phyloP scores from a whole-genome alignment of 2,797 vertebrate species.

The Pampus argenteus region DNA sequence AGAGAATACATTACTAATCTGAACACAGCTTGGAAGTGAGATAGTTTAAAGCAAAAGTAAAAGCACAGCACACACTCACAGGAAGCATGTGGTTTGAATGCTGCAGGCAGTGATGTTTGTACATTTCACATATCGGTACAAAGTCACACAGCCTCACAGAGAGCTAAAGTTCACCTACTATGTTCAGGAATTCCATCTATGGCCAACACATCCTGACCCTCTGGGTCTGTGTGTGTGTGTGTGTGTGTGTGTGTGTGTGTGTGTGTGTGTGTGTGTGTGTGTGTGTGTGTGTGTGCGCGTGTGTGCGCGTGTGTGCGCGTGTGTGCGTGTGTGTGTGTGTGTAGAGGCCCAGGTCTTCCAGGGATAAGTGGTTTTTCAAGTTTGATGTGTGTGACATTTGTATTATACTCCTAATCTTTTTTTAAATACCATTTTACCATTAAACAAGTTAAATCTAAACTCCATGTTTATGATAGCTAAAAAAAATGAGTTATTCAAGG shows the following conservation, averaged over 20 bases:
- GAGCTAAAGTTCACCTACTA: constrained; percentile 32
- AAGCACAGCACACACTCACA: constrained; percentile 18
- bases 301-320: no score
- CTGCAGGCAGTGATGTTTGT: constrained; percentile 42
- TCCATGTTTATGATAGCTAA: background rate
- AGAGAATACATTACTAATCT: background rate
- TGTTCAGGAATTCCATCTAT: constrained; percentile 66
- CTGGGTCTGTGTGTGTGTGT: constrained; percentile 21
- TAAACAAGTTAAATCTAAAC: background rate
- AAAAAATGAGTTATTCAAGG: constrained; percentile 47
- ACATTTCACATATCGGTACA: constrained; percentile 41
- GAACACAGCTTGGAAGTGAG: background rate
- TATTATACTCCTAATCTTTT: no score
- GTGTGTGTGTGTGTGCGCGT: constrained; percentile 20
- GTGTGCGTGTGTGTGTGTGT: constrained; percentile 16
- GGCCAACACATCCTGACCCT: constrained; percentile 26
- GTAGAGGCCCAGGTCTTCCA: background rate
- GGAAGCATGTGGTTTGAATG: constrained; percentile 56
- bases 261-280: constrained; percentile 15
- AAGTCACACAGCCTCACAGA: constrained; percentile 32
- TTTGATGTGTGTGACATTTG: background rate
- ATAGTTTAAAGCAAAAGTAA: constrained; percentile 4
- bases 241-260: constrained; percentile 12
- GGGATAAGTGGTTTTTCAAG: background rate
- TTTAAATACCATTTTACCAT: no score